These are phyloP conservation scores for Cryptoblepharus egeriae DNA, from an alignment of 2,797 vertebrate species.

Conservation along the genomic window DNA sequence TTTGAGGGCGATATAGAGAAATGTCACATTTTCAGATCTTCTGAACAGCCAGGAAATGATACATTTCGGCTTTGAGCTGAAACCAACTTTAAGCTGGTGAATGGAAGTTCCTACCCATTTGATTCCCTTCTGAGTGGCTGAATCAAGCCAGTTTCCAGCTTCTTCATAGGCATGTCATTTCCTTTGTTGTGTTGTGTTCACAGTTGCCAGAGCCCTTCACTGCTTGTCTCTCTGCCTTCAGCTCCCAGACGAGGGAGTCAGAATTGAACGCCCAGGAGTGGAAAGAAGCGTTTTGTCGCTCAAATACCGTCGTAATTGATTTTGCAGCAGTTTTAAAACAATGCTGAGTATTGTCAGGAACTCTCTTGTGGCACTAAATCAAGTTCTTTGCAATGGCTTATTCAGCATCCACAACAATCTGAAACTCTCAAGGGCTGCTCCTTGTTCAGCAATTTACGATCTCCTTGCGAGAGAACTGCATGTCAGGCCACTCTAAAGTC, in stretches of 20 bases:
- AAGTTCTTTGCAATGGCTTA: slow-evolving; percentile 74
- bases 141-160: not conserved
- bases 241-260: slow-evolving; percentile 37
- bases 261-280: slow-evolving; percentile 16
- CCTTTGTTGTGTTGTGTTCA: slow-evolving; percentile 50
- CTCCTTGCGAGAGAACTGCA: slow-evolving; percentile 74
- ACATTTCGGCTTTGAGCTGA: no score
- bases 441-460: slow-evolving; percentile 77
- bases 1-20: not conserved
- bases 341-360: slow-evolving; percentile 72
- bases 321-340: slow-evolving; percentile 80
- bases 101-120: no score
- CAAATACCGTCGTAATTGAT: slow-evolving; percentile 72
- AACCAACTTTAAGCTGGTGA: no score
- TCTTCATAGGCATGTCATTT: slow-evolving; percentile 40
- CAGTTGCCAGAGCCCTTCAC: slow-evolving; percentile 45
- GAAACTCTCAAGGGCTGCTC: slow-evolving; percentile 78
- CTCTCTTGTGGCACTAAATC: slow-evolving; percentile 76
- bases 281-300: slow-evolving; percentile 55
- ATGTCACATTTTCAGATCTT: not conserved
- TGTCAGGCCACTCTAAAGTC: slow-evolving; percentile 73
- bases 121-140: not conserved
- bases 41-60: not conserved
- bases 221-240: slow-evolving; percentile 45
- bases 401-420: slow-evolving; percentile 74